Base-by-base conservation (phyloP, 2,797 vertebrate genomes). In the Artibeus lituratus region DNA sequence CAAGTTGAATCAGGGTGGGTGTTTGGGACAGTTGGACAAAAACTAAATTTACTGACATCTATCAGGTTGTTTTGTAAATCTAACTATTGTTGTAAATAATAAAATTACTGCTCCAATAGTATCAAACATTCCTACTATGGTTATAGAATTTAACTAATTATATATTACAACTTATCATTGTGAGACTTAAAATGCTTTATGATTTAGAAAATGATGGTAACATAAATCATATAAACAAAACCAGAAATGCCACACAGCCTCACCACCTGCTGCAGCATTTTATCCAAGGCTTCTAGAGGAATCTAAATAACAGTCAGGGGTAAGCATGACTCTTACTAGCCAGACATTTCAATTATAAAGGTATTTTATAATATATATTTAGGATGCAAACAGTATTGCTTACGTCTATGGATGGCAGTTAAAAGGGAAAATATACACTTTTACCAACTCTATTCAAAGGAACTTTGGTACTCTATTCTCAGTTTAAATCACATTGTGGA, bases 201-300 rank as follows among this genome's bases (percentile, higher is more conserved):
- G 77, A 95, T 85, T 95, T 92, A 91, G 42, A 86, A 94, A 80
- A 29, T 42, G 39, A 15, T 92, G 37, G 62, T 49, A 72, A 88
- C 5, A 65, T 53, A 92, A 97, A 90, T 89, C 32, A 93, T 69
- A 90, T 84, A 96, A 93, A 96, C 51, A 96, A 70, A 87, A 73
- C 3, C 32, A 47, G n/a, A 78, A 83, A 74, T 44, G 65, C 49
- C n/a, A 65, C 39, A 76, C 16, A 83, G 57, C 72, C 93, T 85
- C 42, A 16, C 37, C 86, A 96, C 91, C 94, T 94, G 90, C 29
- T 91, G 10, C 7, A 95, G 39, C 5, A 2, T 78, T 93, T 94
- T 89, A 94, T 91, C 95, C 83, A 96, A 81, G 47, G 42, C 47
- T 97, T 91, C 16, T 55, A 55, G 15, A 91, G 59, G 35, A 84